Percentiles rank a stretch among this genome's conserved stretches.
Conservation (phyloP, 2,888 invertebrate species). For the Drepana falcataria region DNA sequence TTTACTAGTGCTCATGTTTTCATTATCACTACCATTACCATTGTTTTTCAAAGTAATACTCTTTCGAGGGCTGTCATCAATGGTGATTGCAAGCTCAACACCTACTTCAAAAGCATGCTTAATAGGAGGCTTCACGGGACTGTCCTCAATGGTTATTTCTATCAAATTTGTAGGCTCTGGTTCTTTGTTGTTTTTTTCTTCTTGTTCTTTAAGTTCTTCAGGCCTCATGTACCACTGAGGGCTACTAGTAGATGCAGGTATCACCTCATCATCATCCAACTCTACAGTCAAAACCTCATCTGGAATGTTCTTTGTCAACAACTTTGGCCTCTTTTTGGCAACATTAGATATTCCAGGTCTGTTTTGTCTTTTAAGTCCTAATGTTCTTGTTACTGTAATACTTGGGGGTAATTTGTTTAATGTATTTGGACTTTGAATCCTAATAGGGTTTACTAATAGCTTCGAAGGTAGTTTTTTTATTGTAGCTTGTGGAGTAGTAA, state of each 20-base stretch:
- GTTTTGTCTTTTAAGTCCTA: conserved; percentile 1
- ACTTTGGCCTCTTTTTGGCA: conserved; percentile 15
- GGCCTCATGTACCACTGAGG: conserved; percentile 67
- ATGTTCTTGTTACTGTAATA: conserved; percentile 49
- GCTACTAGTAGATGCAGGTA: conserved; percentile 20
- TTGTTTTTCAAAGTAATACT: conserved; percentile 11
- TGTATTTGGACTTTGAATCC: conserved; percentile 20
- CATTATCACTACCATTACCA: conserved; percentile 34
- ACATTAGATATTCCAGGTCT: not conserved
- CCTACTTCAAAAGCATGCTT: conserved; percentile 38
- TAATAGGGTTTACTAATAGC: conserved; percentile 19
- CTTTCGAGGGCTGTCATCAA: conserved; percentile 67
- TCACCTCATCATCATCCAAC: conserved; percentile 58
- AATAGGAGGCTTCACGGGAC: conserved; percentile 51
- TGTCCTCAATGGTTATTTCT: conserved; percentile 70
- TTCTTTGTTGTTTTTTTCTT: conserved; percentile 57
- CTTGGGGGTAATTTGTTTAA: conserved; percentile 47
- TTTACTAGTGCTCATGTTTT: conserved; percentile 17
- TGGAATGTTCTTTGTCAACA: conserved; percentile 10
- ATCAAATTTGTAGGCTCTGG: conserved; percentile 42
- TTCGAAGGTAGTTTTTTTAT: conserved; percentile 18
- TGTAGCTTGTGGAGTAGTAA: conserved; percentile 8
- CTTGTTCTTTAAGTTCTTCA: conserved; percentile 43
- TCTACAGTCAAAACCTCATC: conserved; percentile 48
- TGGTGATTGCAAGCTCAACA: conserved; percentile 49